Percentiles rank a stretch among this genome's conserved stretches.
Conservation (phyloP, 1,140 invertebrate genomes). For the Dermatophagoides farinae region DNA sequence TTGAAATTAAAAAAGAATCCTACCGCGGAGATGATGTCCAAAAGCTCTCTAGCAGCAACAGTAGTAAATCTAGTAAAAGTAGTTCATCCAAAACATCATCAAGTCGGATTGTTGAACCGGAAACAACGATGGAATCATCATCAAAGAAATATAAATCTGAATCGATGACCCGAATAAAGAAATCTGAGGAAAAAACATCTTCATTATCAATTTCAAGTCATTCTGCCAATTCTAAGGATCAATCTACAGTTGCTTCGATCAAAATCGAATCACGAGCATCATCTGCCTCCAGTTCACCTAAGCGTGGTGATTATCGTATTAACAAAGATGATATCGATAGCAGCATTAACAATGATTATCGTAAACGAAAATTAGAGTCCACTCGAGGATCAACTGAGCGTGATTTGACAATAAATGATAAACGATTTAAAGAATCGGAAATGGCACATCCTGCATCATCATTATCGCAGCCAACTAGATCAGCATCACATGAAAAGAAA, state of each 20-base stretch:
- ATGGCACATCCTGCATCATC: background rate
- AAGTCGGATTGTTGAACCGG: background rate
- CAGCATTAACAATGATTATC: slow-evolving; percentile 3
- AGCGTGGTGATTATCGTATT: slow-evolving; percentile 1
- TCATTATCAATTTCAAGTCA: no score
- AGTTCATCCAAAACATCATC: background rate
- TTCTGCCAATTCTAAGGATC: no score
- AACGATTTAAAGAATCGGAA: background rate
- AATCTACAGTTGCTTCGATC: background rate
- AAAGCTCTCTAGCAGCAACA: background rate
- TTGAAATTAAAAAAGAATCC: background rate
- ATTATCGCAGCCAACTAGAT: background rate
- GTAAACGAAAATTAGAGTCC: slow-evolving; percentile 8
- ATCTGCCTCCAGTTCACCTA: background rate
- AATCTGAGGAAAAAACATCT: no score
- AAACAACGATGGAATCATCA: background rate
- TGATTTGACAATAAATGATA: background rate
- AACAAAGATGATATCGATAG: background rate
- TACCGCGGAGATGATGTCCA: background rate
- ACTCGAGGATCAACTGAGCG: background rate
- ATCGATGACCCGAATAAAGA: no score
- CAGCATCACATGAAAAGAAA: background rate
- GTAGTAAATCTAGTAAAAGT: slow-evolving; percentile 5
- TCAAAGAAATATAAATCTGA: background rate
- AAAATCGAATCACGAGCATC: slow-evolving; percentile 9